Evolutionary conservation across 2,113 vertebrate genomes (phyloP).

Genomic region (Promerops cafer): DNA sequence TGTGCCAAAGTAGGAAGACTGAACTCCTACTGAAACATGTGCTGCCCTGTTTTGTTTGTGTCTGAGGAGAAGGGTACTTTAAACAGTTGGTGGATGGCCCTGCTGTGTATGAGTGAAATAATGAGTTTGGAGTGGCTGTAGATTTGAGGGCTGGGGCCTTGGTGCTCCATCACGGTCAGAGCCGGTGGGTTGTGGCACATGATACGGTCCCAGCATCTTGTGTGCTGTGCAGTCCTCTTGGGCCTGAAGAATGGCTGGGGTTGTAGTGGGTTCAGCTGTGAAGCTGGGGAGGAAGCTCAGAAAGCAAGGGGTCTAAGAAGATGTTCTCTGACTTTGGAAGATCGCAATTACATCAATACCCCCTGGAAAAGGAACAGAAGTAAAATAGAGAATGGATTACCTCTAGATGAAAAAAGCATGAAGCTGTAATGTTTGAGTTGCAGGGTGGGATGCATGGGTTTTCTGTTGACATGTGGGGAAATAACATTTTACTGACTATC

Average conservation of each 20-base stretch:
- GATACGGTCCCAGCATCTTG: rapidly evolving
- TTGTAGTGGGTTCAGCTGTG: not conserved
- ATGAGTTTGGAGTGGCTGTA: not conserved
- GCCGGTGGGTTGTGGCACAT: rapidly evolving
- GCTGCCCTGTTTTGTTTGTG: not conserved
- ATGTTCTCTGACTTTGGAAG: not conserved
- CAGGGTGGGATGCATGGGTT: not conserved
- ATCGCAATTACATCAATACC: not conserved
- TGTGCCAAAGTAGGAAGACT: not conserved
- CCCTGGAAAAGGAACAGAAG: not conserved
- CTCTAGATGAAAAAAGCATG: not conserved
- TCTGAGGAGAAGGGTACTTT: not conserved
- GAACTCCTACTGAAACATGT: not conserved
- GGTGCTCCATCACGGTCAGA: not conserved
- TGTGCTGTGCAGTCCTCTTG: not conserved
- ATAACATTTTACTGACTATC: not conserved
- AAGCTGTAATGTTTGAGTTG: not conserved
- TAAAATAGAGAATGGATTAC: not conserved
- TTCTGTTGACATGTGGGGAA: not conserved
- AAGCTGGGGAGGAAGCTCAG: not conserved
- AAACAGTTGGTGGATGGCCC: not conserved
- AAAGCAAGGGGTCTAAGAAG: not conserved
- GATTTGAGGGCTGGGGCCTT: not conserved
- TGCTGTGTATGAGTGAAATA: not conserved
- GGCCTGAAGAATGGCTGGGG: not conserved